These are phyloP conservation scores for Melanerpes formicivorus DNA, from an alignment of 2,113 vertebrate species.

Conservation along the genomic window DNA sequence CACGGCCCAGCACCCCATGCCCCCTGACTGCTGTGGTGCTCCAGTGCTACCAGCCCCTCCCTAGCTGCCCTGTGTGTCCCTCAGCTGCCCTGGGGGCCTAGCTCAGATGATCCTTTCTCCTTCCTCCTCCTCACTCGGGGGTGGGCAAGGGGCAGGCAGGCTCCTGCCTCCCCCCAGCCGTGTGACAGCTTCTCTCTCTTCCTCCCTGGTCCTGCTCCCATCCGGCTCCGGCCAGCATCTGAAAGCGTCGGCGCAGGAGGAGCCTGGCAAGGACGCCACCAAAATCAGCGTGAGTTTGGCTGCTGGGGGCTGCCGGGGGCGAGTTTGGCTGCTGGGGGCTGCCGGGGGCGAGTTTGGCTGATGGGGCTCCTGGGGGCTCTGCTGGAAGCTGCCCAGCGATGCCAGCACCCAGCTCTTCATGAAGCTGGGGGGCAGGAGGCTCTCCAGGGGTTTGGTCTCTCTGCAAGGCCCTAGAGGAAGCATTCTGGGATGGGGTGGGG, in stretches of 20 bases:
- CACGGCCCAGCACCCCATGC: rapidly evolving
- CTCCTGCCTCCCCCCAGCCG: neutral
- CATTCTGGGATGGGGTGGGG: rapidly evolving
- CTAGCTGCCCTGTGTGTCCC: neutral
- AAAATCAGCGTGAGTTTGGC: slow-evolving; percentile 96
- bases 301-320: neutral
- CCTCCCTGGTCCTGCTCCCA: neutral
- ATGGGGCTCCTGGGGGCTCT: neutral
- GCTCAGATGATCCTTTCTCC: neutral
- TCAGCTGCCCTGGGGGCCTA: neutral
- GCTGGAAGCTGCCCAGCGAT: neutral
- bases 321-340: too few species aligned
- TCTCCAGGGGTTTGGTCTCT: neutral
- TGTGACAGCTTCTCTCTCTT: slow-evolving; percentile 36
- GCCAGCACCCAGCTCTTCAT: neutral
- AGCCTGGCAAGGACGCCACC: slow-evolving; percentile 86
- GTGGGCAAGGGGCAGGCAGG: neutral
- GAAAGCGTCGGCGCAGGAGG: slow-evolving; percentile 79
- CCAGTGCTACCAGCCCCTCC: neutral
- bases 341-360: too few species aligned
- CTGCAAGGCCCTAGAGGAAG: rapidly evolving
- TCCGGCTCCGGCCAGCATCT: slow-evolving; percentile 75
- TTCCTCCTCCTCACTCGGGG: neutral
- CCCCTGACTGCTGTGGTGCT: neutral
- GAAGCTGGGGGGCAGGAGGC: neutral